Evolutionary conservation across 2,888 invertebrate species (phyloP).

Genomic region (Synergus gifuensis): DNA sequence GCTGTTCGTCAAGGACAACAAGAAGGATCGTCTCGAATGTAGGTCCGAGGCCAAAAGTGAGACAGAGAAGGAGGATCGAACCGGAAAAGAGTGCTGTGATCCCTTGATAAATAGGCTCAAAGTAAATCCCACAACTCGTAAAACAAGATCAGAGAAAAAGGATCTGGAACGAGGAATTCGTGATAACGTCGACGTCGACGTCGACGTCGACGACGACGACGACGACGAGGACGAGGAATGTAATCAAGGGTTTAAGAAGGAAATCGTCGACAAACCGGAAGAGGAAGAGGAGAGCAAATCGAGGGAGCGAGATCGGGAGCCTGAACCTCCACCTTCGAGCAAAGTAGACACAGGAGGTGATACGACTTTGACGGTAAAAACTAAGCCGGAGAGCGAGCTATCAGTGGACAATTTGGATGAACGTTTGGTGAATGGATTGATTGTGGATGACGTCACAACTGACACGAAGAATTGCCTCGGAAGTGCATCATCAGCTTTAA

Average conservation of each 20-base stretch:
- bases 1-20: constrained; percentile 33
- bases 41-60: constrained; percentile 49
- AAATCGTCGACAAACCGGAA: constrained; percentile 48
- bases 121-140: constrained; percentile 53
- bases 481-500: constrained; percentile 24
- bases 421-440: constrained; percentile 58
- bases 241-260: constrained; percentile 44
- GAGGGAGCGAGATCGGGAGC: constrained; percentile 74
- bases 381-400: constrained; percentile 42
- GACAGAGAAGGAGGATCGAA: constrained; percentile 52
- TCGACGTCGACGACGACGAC: too few species aligned
- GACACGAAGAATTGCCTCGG: constrained; percentile 35
- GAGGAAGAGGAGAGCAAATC: constrained; percentile 68
- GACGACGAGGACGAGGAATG: constrained; percentile 37
- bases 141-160: constrained; percentile 32
- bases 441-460: constrained; percentile 52
- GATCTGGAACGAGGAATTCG: constrained; percentile 42
- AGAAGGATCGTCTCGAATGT: constrained; percentile 43
- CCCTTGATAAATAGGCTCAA: constrained; percentile 68
- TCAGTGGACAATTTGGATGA: constrained; percentile 8
- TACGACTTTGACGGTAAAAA: constrained; percentile 12
- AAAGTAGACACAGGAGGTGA: constrained; percentile 64
- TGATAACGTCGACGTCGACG: constrained; percentile 36
- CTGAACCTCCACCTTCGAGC: constrained; percentile 71
- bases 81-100: constrained; percentile 62